Percentiles rank a stretch among this genome's conserved stretches.
phyloP scores from a whole-genome alignment of 2,797 vertebrate species.

The Pseudochirops cupreus region DNA sequence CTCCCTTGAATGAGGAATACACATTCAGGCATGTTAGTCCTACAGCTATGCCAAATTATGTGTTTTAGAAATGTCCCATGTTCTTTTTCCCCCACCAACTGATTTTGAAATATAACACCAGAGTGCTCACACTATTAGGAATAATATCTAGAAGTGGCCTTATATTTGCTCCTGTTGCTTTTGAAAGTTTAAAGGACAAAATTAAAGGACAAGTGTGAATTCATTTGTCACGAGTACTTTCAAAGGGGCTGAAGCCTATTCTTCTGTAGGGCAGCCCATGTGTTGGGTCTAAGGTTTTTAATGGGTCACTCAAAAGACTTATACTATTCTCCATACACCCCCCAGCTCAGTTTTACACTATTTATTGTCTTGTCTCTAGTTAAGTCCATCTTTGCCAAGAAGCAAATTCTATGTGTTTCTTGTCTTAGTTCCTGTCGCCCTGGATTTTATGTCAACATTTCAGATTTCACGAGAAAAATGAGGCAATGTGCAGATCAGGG shows the following conservation, averaged over 20 bases:
- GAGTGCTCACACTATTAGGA: not conserved
- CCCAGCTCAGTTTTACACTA: conserved; percentile 25
- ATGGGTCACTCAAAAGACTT: conserved; percentile 24
- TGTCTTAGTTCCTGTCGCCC: conserved; percentile 43
- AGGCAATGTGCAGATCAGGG: conserved; percentile 54
- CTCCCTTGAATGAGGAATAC: conserved; percentile 33
- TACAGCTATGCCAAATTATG: conserved; percentile 47
- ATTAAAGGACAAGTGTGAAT: conserved; percentile 55
- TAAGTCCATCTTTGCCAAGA: conserved; percentile 57
- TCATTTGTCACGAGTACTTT: conserved; percentile 62
- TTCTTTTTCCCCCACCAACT: conserved; percentile 63
- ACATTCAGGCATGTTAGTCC: conserved; percentile 60
- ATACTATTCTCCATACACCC: conserved; percentile 3
- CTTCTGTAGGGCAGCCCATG: not conserved
- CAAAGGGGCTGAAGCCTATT: conserved; percentile 37
- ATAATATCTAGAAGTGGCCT: conserved; percentile 29
- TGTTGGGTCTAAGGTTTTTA: conserved; percentile 39
- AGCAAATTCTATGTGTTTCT: conserved; percentile 68
- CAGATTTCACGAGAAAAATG: conserved; percentile 53
- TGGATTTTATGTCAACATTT: conserved; percentile 70
- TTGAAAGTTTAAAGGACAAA: conserved; percentile 66
- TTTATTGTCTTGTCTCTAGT: conserved; percentile 41
- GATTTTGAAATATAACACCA: conserved; percentile 68
- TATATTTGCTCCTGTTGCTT: conserved; percentile 47
- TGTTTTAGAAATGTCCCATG: conserved; percentile 41